Percentiles rank a stretch among this genome's conserved stretches.
Evolutionary conservation across 37 sponge, comb jelly and placozoan genomes (phyloP).

Genomic region (Chondrosia reniformis): DNA sequence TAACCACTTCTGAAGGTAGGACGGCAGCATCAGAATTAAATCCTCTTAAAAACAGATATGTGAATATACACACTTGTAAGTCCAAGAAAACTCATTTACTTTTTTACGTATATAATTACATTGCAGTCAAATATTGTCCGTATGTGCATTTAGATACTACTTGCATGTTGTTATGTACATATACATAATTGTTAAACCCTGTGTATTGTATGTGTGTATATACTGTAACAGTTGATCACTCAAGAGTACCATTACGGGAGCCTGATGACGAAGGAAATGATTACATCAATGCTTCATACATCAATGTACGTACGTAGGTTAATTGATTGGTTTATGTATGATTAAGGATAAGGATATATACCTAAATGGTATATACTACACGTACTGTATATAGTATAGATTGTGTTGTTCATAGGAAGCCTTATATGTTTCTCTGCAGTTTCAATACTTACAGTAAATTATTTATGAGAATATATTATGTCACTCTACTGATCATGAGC

Average conservation of each 20-base stretch:
- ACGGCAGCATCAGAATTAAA: neutral
- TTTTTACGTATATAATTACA: neutral
- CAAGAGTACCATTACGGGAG: neutral
- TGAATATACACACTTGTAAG: slow-evolving; percentile 15
- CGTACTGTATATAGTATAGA: too few species aligned
- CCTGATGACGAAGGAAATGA: neutral
- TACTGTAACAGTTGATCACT: neutral
- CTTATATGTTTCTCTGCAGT: too few species aligned
- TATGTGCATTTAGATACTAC: too few species aligned
- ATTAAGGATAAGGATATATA: too few species aligned
- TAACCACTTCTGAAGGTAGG: too few species aligned
- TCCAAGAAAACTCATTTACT: neutral
- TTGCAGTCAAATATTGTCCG: too few species aligned
- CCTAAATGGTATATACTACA: too few species aligned
- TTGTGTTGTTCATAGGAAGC: too few species aligned
- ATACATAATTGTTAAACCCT: neutral
- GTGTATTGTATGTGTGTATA: neutral
- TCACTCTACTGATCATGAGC: too few species aligned
- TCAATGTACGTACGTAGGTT: slow-evolving; percentile 2
- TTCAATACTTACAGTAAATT: too few species aligned
- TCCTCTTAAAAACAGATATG: neutral
- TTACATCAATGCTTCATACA: slow-evolving; percentile 9
- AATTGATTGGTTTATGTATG: neutral
- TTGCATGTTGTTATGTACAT: neutral
- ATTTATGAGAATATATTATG: too few species aligned